phyloP scores from a whole-genome alignment of 2,888 invertebrate genomes.

The Plusia festucae region DNA sequence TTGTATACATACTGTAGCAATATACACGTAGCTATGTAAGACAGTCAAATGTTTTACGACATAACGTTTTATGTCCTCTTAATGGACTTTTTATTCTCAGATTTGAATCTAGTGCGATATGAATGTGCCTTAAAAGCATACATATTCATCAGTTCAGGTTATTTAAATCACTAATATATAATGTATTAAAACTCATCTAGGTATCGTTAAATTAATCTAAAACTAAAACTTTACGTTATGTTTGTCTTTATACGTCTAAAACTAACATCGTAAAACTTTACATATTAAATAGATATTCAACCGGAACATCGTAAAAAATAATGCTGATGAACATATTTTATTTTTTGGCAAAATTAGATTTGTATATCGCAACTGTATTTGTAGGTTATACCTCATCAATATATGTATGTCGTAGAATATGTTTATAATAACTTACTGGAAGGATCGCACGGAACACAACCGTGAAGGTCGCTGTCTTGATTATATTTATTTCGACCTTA shows the following conservation, averaged over 20 bases:
- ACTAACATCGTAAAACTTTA: conserved; percentile 7
- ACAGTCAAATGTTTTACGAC: conserved; percentile 1
- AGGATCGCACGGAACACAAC: conserved; percentile 2
- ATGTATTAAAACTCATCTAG: background rate
- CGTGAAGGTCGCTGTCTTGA: conserved; percentile 20
- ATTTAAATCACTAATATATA: background rate
- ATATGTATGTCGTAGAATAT: conserved; percentile 2
- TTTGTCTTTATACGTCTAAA: background rate
- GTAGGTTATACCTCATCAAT: conserved; percentile 1
- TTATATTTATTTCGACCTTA: conserved; percentile 4
- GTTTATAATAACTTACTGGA: background rate
- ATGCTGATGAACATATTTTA: background rate
- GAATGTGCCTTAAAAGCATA: background rate
- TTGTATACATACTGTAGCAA: background rate
- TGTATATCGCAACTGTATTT: conserved; percentile 1
- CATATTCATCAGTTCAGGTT: background rate
- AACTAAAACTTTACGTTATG: background rate
- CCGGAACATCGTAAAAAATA: background rate
- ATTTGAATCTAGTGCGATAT: background rate
- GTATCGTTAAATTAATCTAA: conserved; percentile 3
- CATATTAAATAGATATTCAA: background rate
- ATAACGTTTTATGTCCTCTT: conserved; percentile 4
- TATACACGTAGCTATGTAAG: background rate
- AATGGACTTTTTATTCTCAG: background rate
- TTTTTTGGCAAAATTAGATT: background rate